Evolutionary conservation across 2,888 invertebrate species (phyloP), one percentile per base, ranked within the genome.

Genomic region (Rhorus exstirpatorius): DNA sequence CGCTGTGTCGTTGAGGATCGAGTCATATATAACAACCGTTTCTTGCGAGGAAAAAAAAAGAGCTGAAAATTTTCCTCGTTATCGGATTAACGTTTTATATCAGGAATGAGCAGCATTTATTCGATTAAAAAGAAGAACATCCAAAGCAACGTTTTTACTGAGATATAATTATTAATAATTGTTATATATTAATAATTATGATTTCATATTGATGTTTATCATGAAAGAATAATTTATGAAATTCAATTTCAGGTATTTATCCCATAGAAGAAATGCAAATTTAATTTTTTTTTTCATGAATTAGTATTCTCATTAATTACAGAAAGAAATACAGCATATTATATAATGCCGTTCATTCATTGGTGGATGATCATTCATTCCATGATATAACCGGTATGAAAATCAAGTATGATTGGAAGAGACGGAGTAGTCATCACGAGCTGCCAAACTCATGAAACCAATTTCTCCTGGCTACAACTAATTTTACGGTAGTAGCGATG

Each of bases 1-100:
- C 51, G 19, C 35, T 21, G 60, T 46, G 65, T 65, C 31, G 38
- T 51, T 24, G 49, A 51, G 70, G 38, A 41, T 35, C 17, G 12
- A 12, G 26, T 4, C 55, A 38, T 38, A 38, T 38, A 53, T 51
- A 53, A 78, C 41, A 21, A 31, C 35, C 53, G 12, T 38, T 83
- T 71, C 60, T 49, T 41, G 24, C n/a, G n/a, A 38, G 12, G 53
- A 79, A 51, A 38, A 35, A 17, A 38, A 74, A 63, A 19, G n/a
- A 19, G n/a, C 44, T n/a, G 10, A 35, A 49, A 38, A 31, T 38
- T 41, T 21, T 24, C 6, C 21, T n/a, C 35, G 49, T n/a, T 4
- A 38, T 19, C n/a, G 12, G 38, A 12, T 12, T 10, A 61, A 61
- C 17, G 14, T 24, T 17, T 24, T 3, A 61, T 26, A 24, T 4